These are phyloP conservation scores for Lasioglossum albipes DNA, from an alignment of 1,140 invertebrate genomes.

Conservation along the genomic window DNA sequence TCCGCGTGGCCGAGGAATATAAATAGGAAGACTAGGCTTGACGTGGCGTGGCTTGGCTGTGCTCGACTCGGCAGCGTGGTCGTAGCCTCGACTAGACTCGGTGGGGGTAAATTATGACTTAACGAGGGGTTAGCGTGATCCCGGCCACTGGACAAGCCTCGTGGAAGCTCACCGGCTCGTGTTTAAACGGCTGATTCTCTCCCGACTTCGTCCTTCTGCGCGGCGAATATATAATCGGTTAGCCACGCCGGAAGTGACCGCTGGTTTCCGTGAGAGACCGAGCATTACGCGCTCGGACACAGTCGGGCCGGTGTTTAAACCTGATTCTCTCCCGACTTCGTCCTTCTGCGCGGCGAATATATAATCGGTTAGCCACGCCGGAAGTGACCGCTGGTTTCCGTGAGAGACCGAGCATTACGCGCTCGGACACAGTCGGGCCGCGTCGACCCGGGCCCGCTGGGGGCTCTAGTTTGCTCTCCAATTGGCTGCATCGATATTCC, in stretches of 20 bases:
- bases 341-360: slow-evolving; percentile 65
- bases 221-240: slow-evolving; percentile 66
- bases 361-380: slow-evolving; percentile 67
- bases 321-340: slow-evolving; percentile 71
- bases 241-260: slow-evolving; percentile 61
- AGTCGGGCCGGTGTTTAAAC: slow-evolving; percentile 56
- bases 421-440: too few species aligned
- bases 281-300: background rate
- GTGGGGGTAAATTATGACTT: slow-evolving; percentile 79
- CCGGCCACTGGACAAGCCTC: slow-evolving; percentile 68
- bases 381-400: slow-evolving; percentile 59
- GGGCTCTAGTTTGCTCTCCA: too few species aligned
- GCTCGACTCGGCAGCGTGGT: slow-evolving; percentile 24
- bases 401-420: slow-evolving; percentile 21
- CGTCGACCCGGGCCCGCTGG: too few species aligned
- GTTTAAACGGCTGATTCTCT: slow-evolving; percentile 72
- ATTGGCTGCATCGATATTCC: too few species aligned
- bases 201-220: slow-evolving; percentile 67
- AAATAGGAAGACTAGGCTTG: slow-evolving; percentile 58
- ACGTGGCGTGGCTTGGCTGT: slow-evolving; percentile 3
- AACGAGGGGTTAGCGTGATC: slow-evolving; percentile 79
- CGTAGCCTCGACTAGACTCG: slow-evolving; percentile 19
- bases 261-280: slow-evolving; percentile 53
- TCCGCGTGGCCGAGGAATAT: slow-evolving; percentile 42
- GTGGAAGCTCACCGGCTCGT: slow-evolving; percentile 64